Evolutionary conservation across 2,888 invertebrate genomes (phyloP).

Genomic region (Labia minor): DNA sequence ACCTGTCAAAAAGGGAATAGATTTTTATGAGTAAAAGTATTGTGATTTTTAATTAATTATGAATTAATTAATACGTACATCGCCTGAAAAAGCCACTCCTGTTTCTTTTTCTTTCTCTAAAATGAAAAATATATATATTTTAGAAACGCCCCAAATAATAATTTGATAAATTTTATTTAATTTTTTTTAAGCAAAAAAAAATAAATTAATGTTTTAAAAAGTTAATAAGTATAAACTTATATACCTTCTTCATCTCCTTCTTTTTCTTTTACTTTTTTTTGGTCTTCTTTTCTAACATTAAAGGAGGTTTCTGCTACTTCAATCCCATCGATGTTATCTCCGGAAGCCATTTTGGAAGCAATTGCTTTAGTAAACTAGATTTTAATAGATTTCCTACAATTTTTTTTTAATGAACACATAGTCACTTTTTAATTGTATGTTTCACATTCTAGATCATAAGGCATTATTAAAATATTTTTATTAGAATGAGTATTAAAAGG

Average conservation of each 20-base stretch:
- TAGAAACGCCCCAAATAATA: neutral
- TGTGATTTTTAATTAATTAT: neutral
- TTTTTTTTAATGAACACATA: neutral
- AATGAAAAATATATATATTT: constrained; percentile 33
- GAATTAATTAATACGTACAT: constrained; percentile 43
- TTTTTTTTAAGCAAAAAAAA: too few relatives aligned
- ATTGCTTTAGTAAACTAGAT: neutral
- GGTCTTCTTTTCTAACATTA: constrained; percentile 48
- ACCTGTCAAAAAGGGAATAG: constrained; percentile 29
- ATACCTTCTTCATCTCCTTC: constrained; percentile 45
- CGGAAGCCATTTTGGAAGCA: constrained; percentile 62
- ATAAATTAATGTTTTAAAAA: neutral
- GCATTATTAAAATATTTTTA: constrained; percentile 1
- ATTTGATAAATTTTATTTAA: too few relatives aligned
- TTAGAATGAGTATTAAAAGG: constrained; percentile 13
- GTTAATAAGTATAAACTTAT: neutral
- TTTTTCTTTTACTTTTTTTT: constrained; percentile 45
- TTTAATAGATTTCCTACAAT: neutral
- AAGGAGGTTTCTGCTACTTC: constrained; percentile 60
- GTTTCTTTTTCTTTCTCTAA: constrained; percentile 50
- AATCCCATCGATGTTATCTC: constrained; percentile 67
- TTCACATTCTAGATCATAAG: neutral
- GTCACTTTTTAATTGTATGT: neutral
- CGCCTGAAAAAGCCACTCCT: constrained; percentile 44
- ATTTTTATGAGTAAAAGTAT: neutral